phyloP scores from a whole-genome alignment of 2,888 invertebrate species.

The Sminthurinus aureus region DNA sequence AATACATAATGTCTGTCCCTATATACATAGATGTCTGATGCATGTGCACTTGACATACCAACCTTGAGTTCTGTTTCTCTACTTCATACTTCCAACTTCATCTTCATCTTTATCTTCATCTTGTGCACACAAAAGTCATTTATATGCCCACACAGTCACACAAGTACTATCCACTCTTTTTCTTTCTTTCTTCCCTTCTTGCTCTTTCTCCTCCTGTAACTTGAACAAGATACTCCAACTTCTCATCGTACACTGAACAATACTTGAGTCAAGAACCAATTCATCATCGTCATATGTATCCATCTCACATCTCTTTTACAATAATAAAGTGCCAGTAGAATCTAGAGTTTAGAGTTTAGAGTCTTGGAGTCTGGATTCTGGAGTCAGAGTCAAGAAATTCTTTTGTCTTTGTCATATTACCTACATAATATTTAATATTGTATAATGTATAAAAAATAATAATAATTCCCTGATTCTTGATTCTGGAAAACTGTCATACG shows the following conservation, averaged over 20 bases:
- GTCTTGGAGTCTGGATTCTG: background rate
- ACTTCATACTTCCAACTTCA: too few relatives aligned
- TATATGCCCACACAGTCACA: background rate
- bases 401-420: background rate
- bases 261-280: slow-evolving; percentile 29
- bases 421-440: background rate
- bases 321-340: background rate
- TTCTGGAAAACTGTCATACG: background rate
- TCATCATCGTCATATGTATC: slow-evolving; percentile 30
- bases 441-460: too few relatives aligned
- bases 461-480: background rate
- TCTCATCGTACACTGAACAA: background rate
- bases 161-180: background rate
- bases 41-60: background rate
- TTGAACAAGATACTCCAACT: background rate
- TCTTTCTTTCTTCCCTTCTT: background rate
- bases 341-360: background rate
- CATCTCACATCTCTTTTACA: slow-evolving; percentile 3
- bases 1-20: background rate
- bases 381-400: background rate
- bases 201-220: background rate
- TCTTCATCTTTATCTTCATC: too few relatives aligned
- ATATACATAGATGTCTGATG: background rate
- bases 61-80: background rate
- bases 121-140: background rate